Evolutionary conservation across 2,888 invertebrate genomes (phyloP), one percentile per base, ranked within the genome.

Genomic region (Aphidius colemani): DNA sequence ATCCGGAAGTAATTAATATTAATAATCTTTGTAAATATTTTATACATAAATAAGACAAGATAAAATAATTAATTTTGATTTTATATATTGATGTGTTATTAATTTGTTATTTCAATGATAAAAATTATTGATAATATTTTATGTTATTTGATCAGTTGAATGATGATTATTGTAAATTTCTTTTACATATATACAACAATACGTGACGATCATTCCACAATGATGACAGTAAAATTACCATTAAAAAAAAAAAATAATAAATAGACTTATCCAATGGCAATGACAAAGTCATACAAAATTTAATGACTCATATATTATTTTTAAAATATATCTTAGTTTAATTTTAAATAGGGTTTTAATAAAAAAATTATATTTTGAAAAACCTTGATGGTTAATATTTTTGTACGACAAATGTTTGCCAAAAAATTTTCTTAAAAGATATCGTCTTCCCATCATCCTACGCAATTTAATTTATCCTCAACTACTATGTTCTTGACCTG

Each of bases 301-400:
- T 18, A 39, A 7, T 80, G 80, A 80, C 69, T 80, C 79, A 80
- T 76, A 72, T 79, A 80, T 80, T 77, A 72, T 75, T 78, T 79
- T 76, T 78, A 77, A 80, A 75, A 18, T 18, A 18, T 18, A 18
- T 18, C 13, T 18, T 18, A 1, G 13, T 18, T 18, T 18, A 18
- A 18, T 18, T 18, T 18, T 18, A 18, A 18, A 18, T 2, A 18
- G 13, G 13, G 13, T 18, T 18, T 18, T 18, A 18, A 18, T 18
- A 18, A 74, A 70, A 82, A 82, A 82, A 81, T 81, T 81, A 64
- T 66, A 60, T 71, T 71, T 62, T 67, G 70, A 79, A 80, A 80
- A 81, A 78, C 76, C 72, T 68, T 66, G 43, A 55, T 55, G 59
- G 43, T 55, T 39, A 44, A 18, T 57, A 18, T 2, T 41, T 43